Percentiles rank a stretch among this genome's conserved stretches.
Evolutionary conservation across 37 sponge, comb jelly and placozoan species (phyloP).

Genomic region (Geodia barretti): DNA sequence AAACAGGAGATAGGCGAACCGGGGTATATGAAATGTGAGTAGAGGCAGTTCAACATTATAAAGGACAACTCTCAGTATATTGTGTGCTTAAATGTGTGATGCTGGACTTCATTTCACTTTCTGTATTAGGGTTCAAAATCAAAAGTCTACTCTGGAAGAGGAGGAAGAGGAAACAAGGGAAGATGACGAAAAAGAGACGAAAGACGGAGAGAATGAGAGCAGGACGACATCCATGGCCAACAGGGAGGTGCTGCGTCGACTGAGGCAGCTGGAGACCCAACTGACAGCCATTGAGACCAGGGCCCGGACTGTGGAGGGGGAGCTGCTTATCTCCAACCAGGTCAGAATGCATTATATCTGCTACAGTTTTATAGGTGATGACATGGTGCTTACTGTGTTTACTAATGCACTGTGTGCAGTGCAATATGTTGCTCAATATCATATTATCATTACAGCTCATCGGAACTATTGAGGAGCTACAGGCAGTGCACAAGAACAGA

Average conservation of each 20-base stretch:
- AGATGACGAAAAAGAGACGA: neutral
- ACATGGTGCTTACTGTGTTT: neutral
- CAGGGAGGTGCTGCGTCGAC: slow-evolving; percentile 10
- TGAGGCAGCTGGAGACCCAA: slow-evolving; percentile 51
- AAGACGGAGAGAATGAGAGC: neutral
- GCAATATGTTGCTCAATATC: neutral
- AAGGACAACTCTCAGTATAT: no score
- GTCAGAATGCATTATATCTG: slow-evolving; percentile 5
- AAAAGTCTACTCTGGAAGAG: no score
- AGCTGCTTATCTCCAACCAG: slow-evolving; percentile 40
- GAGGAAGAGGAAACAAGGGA: neutral
- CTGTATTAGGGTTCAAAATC: no score
- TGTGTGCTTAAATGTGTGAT: no score
- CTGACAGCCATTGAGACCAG: slow-evolving; percentile 63
- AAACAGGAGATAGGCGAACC: no score
- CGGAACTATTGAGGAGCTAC: neutral
- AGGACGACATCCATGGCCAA: neutral
- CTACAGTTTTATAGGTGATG: neutral
- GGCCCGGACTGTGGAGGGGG: slow-evolving; percentile 51
- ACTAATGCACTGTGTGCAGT: no score
- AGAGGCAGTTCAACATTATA: no score
- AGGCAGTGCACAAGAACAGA: neutral
- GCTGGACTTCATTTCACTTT: no score
- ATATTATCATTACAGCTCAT: neutral
- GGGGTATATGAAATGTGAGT: no score